These are phyloP conservation scores for Trichogramma evanescens DNA, from an alignment of 2,888 invertebrate species.

Conservation along the genomic window DNA sequence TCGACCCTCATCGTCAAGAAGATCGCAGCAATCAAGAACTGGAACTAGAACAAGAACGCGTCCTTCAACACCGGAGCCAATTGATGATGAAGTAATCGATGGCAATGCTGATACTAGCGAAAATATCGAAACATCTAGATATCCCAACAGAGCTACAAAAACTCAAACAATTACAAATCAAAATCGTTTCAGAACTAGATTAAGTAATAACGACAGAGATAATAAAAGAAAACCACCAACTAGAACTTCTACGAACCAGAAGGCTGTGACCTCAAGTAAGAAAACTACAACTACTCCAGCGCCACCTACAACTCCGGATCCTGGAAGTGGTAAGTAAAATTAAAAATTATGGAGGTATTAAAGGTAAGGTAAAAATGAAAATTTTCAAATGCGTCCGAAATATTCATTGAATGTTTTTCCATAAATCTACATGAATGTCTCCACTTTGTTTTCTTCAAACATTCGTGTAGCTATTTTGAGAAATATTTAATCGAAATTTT, in stretches of 20 bases:
- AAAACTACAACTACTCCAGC: constrained; percentile 58
- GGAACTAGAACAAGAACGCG: constrained; percentile 5
- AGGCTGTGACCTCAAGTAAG: constrained; percentile 48
- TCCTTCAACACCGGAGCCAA: not conserved
- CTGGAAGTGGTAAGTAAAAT: constrained; percentile 62
- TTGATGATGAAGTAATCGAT: constrained; percentile 8
- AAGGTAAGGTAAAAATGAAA: not conserved
- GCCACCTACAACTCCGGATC: constrained; percentile 84
- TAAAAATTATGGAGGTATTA: not conserved
- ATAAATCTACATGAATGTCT: no score
- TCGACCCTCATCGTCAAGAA: constrained; percentile 5
- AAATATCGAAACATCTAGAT: constrained; percentile 7
- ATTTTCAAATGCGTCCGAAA: not conserved
- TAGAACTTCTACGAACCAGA: constrained; percentile 18
- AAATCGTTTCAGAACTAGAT: constrained; percentile 26
- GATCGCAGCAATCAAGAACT: constrained; percentile 1
- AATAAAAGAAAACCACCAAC: constrained; percentile 30
- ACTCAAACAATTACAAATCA: constrained; percentile 22
- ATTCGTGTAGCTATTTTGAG: no score
- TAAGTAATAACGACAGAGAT: constrained; percentile 29
- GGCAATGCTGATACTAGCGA: constrained; percentile 12
- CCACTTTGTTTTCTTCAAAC: no score
- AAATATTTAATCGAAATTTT: not conserved
- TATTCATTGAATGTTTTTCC: no score
- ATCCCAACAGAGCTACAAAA: constrained; percentile 11